These are phyloP conservation scores for Brachypteracias leptosomus DNA, from an alignment of 2,113 vertebrate genomes.

Conservation along the genomic window DNA sequence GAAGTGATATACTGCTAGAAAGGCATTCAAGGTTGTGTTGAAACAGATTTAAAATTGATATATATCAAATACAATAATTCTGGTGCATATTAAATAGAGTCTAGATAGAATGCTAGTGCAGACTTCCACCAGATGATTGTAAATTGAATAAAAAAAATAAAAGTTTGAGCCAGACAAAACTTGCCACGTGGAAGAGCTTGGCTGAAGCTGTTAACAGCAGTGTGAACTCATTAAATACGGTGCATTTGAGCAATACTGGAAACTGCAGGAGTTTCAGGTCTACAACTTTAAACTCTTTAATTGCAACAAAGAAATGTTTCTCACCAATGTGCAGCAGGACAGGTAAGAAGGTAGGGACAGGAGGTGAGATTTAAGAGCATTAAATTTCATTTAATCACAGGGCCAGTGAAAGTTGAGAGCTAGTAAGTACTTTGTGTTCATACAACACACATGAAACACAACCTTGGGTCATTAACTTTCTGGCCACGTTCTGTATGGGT, in stretches of 20 bases:
- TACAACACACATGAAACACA: background rate
- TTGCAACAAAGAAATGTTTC: background rate
- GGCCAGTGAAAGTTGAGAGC: background rate
- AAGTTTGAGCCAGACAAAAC: background rate
- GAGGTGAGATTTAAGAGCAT: background rate
- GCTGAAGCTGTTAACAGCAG: background rate
- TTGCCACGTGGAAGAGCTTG: background rate
- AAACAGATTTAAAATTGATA: slow-evolving; percentile 68
- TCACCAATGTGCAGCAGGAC: background rate
- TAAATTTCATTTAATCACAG: background rate
- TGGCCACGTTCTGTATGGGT: background rate
- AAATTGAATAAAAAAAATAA: background rate
- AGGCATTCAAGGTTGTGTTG: slow-evolving; percentile 63
- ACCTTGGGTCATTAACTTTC: background rate
- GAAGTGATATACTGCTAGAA: slow-evolving; percentile 61
- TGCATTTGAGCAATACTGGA: background rate
- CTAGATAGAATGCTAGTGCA: background rate
- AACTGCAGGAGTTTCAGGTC: background rate
- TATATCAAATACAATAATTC: slow-evolving; percentile 63
- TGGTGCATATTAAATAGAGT: slow-evolving; percentile 55
- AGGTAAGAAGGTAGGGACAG: background rate
- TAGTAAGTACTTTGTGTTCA: background rate
- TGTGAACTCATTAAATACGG: background rate
- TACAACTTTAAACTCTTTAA: background rate
- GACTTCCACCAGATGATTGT: background rate